These are phyloP conservation scores for Diorhabda sublineata DNA, from an alignment of 1,140 invertebrate species.

Conservation along the genomic window DNA sequence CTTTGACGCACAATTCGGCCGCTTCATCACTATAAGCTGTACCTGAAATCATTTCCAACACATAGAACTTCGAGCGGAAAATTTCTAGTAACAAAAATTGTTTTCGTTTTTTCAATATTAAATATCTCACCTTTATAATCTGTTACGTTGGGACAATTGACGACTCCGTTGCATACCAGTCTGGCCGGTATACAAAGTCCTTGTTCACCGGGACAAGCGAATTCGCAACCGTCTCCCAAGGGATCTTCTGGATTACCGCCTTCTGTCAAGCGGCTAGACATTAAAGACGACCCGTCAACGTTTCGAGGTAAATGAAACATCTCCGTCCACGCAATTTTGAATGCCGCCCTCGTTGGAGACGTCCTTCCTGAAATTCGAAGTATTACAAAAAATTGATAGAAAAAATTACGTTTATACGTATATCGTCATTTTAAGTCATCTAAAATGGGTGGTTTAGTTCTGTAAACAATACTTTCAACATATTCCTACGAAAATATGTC, in stretches of 20 bases:
- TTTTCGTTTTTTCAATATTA: conserved; percentile 37
- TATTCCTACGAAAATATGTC: too few species aligned
- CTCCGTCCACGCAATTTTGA: conserved; percentile 86
- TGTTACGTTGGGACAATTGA: conserved; percentile 73
- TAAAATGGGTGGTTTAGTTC: too few species aligned
- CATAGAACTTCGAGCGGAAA: too few species aligned
- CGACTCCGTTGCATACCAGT: conserved; percentile 79
- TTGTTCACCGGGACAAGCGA: conserved; percentile 77
- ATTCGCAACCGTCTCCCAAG: conserved; percentile 61
- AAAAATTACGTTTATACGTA: neutral
- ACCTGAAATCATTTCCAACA: conserved; percentile 30
- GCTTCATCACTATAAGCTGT: conserved; percentile 60
- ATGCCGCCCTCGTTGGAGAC: conserved; percentile 73
- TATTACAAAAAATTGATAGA: conserved; percentile 2
- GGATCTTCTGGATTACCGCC: conserved; percentile 49
- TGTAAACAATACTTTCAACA: too few species aligned
- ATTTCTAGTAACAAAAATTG: conserved; percentile 24
- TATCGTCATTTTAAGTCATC: too few species aligned
- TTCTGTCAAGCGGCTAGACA: conserved; percentile 66
- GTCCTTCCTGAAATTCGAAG: conserved; percentile 52
- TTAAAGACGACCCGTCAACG: conserved; percentile 70
- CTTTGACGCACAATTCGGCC: conserved; percentile 57
- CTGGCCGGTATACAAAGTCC: conserved; percentile 75
- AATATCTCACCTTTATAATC: conserved; percentile 35
- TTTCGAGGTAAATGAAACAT: conserved; percentile 81